phyloP scores from a whole-genome alignment of 1,140 invertebrate genomes.

The Chironomus striatipennis region DNA sequence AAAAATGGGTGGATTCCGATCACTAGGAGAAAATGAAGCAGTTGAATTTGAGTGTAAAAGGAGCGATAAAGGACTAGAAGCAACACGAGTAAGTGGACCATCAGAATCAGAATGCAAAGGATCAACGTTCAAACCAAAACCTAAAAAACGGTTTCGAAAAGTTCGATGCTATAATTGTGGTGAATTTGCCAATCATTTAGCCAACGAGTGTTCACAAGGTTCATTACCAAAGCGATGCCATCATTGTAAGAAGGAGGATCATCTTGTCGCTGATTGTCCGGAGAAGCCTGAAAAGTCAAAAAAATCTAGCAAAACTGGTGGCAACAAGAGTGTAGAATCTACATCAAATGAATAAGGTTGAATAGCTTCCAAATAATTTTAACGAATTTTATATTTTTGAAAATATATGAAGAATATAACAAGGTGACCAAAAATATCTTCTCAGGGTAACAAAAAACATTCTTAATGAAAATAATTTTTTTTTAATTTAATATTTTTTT shows the following conservation, averaged over 20 bases:
- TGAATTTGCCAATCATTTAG: constrained; percentile 83
- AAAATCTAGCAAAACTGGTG: not conserved
- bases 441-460: constrained; percentile 12
- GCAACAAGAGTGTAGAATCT: not conserved
- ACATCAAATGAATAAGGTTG: not conserved
- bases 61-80: constrained; percentile 77
- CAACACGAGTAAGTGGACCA: constrained; percentile 69
- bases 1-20: constrained; percentile 78
- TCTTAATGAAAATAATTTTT: not conserved
- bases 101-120: constrained; percentile 68
- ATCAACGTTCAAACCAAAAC: constrained; percentile 57
- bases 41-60: constrained; percentile 78
- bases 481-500: not conserved
- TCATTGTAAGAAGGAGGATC: constrained; percentile 74
- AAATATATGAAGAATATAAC: constrained; percentile 1
- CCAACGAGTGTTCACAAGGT: constrained; percentile 73
- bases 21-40: constrained; percentile 74
- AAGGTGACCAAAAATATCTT: not conserved
- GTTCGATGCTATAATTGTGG: constrained; percentile 89
- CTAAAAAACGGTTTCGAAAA: constrained; percentile 72
- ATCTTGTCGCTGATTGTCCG: constrained; percentile 81
- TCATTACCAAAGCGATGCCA: constrained; percentile 85
- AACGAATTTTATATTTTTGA: constrained; percentile 15
- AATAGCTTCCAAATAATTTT: not conserved
- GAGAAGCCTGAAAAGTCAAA: constrained; percentile 46